Evolutionary conservation across 2,888 invertebrate genomes (phyloP).

Genomic region (Chydorus sphaericus): DNA sequence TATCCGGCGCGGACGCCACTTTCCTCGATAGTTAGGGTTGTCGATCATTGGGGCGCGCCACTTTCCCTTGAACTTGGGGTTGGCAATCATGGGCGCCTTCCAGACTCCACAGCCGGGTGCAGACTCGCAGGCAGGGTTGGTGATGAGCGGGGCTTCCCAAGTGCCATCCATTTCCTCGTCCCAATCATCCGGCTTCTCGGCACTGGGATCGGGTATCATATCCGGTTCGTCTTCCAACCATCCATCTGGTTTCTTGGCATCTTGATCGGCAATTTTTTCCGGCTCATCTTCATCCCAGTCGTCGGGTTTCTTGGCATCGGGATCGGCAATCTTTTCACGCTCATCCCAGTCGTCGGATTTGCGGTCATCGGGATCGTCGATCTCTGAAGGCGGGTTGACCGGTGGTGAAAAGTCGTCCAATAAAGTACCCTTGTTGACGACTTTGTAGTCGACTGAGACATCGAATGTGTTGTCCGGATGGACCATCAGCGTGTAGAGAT

Average conservation of each 20-base stretch:
- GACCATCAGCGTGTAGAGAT: constrained; percentile 65
- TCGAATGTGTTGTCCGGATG: constrained; percentile 65
- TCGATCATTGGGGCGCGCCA: constrained; percentile 82
- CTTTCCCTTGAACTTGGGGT: constrained; percentile 79
- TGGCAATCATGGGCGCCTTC: constrained; percentile 67
- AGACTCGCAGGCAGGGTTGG: constrained; percentile 68
- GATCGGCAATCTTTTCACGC: constrained; percentile 77
- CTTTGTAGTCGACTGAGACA: constrained; percentile 63
- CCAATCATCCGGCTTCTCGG: constrained; percentile 82
- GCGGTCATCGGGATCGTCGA: constrained; percentile 71
- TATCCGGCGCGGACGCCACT: constrained; percentile 78
- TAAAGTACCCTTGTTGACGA: constrained; percentile 71
- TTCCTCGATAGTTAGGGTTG: constrained; percentile 89
- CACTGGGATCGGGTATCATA: constrained; percentile 58
- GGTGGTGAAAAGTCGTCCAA: constrained; percentile 81
- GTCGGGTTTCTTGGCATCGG: constrained; percentile 73
- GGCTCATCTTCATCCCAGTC: constrained; percentile 97
- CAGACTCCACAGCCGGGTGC: constrained; percentile 85
- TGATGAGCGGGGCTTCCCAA: constrained; percentile 89
- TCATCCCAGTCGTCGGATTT: constrained; percentile 95
- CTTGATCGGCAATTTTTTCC: constrained; percentile 70
- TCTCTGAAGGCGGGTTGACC: constrained; percentile 86
- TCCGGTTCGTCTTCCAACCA: constrained; percentile 88
- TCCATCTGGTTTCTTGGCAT: constrained; percentile 68
- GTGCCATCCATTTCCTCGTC: constrained; percentile 97